Percentiles rank a stretch among this genome's conserved stretches.
These are phyloP conservation scores for Diorhabda elongata DNA, from an alignment of 1,140 invertebrate genomes.

Conservation along the genomic window DNA sequence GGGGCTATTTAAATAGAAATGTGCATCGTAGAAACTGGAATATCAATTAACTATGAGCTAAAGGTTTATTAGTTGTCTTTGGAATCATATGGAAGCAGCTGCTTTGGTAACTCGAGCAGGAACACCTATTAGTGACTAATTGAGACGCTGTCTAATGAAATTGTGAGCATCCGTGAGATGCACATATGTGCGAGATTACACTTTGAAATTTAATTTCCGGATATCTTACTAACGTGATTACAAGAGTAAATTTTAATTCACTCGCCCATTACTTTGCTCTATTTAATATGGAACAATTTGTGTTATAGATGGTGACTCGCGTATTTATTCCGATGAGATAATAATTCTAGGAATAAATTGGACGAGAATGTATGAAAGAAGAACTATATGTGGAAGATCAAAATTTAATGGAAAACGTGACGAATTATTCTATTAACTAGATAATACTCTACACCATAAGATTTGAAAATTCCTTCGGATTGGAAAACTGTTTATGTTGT, in stretches of 20 bases:
- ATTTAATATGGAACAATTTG: not conserved
- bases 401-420: no score
- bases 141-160: slow-evolving; percentile 2
- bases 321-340: no score
- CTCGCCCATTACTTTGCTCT: not conserved
- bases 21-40: not conserved
- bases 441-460: no score
- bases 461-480: no score
- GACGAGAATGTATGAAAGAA: no score
- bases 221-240: not conserved
- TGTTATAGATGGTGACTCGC: no score
- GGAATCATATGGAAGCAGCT: not conserved
- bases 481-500: no score
- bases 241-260: not conserved
- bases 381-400: no score
- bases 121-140: slow-evolving; percentile 1
- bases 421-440: no score
- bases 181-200: slow-evolving; percentile 1
- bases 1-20: not conserved
- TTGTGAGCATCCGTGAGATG: slow-evolving; percentile 1
- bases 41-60: not conserved
- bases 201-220: slow-evolving; percentile 2
- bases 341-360: no score
- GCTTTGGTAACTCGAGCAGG: not conserved
- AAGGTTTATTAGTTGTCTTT: not conserved